Conservation (phyloP, 1,140 invertebrate genomes). For the Sipha flava region DNA sequence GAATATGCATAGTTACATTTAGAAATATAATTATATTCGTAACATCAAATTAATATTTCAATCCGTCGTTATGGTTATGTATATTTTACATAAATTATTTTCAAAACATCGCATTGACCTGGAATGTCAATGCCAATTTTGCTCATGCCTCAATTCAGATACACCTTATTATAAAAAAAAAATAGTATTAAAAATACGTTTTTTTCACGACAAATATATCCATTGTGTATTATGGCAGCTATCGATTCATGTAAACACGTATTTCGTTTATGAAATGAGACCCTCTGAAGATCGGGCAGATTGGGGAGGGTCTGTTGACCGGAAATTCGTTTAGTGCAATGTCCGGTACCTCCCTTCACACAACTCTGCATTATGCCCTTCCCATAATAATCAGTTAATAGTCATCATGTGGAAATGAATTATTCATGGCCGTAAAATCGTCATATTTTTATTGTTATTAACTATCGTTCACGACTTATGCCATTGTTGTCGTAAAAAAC, state of each 20-base stretch:
- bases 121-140: not conserved
- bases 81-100: not conserved
- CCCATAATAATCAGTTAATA: conserved; percentile 25
- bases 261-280: not conserved
- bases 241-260: not conserved
- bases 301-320: conserved; percentile 8
- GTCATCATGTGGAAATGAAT: not conserved
- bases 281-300: not conserved
- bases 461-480: not conserved
- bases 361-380: conserved; percentile 9
- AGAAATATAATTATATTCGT: not conserved
- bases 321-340: conserved; percentile 25
- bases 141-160: not conserved
- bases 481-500: conserved; percentile 5
- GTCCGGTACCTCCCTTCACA: conserved; percentile 6
- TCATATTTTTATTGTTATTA: conserved; percentile 13
- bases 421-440: conserved; percentile 8
- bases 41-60: not conserved
- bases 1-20: no score
- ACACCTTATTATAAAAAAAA: not conserved
- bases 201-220: not conserved
- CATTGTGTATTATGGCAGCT: not conserved
- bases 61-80: not conserved
- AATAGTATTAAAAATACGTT: not conserved
- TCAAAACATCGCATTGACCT: not conserved